Percentiles rank a stretch among this genome's conserved stretches.
These are phyloP conservation scores for Platalea minor DNA, from an alignment of 2,797 vertebrate species.

Conservation along the genomic window DNA sequence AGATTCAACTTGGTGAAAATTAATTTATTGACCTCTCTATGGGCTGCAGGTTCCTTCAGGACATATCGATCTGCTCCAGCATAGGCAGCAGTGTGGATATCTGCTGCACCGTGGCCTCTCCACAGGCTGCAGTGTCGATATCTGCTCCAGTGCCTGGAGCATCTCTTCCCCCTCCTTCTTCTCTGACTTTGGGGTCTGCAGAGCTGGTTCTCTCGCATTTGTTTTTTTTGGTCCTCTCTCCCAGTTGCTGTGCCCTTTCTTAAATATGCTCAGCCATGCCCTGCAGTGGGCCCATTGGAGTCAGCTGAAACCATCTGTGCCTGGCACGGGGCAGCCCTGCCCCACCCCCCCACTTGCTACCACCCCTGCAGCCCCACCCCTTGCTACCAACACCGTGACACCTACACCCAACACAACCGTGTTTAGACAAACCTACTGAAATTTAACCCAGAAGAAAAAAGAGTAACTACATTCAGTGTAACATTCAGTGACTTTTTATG, in stretches of 20 bases:
- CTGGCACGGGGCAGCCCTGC: rapidly evolving
- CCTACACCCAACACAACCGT: neutral
- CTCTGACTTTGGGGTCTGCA: neutral
- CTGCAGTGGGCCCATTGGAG: rapidly evolving
- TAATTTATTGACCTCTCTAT: neutral
- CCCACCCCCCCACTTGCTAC: rapidly evolving
- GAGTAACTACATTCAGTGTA: neutral
- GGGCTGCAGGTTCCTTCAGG: neutral
- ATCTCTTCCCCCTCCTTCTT: neutral
- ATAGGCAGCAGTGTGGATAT: neutral
- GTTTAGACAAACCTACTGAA: neutral
- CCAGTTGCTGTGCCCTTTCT: neutral
- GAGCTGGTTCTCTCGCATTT: neutral
- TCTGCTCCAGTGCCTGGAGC: neutral
- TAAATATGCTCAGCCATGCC: neutral
- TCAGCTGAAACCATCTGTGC: neutral
- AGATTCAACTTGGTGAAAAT: neutral
- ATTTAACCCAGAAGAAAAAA: neutral
- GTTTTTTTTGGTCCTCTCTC: neutral
- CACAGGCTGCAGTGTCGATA: neutral
- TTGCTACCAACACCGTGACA: neutral
- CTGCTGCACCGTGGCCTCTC: no score
- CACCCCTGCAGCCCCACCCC: neutral
- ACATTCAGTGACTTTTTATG: neutral
- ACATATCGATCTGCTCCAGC: neutral